These are phyloP conservation scores for Perca fluviatilis DNA, from an alignment of 2,113 vertebrate genomes.

Conservation along the genomic window DNA sequence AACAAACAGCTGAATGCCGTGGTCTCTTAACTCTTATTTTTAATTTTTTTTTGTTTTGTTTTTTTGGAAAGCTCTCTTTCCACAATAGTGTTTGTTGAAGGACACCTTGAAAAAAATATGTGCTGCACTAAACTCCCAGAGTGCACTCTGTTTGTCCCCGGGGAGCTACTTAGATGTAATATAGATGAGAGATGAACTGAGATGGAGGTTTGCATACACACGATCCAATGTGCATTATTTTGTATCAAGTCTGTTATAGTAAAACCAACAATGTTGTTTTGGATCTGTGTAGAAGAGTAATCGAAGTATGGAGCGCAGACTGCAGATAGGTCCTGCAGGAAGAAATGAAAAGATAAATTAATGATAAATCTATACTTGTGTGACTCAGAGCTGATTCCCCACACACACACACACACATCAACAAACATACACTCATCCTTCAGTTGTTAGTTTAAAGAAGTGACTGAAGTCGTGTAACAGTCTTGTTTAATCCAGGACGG, in stretches of 20 bases:
- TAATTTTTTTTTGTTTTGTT: constrained; percentile 17
- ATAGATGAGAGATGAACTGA: constrained; percentile 31
- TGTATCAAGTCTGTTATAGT: background rate
- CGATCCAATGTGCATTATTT: background rate
- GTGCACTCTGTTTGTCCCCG: constrained; percentile 29
- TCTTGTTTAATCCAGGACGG: constrained; percentile 20
- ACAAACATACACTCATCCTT: constrained; percentile 39
- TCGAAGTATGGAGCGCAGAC: background rate
- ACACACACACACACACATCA: constrained; percentile 46
- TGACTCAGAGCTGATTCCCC: constrained; percentile 50
- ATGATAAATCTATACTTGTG: constrained; percentile 39
- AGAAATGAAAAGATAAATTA: constrained; percentile 49
- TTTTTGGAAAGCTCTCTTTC: constrained; percentile 15
- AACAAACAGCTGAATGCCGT: constrained; percentile 47
- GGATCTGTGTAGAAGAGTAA: background rate
- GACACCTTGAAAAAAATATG: constrained; percentile 49
- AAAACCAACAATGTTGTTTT: background rate
- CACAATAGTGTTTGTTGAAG: constrained; percentile 41
- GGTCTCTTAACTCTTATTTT: constrained; percentile 19
- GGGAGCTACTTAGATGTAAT: constrained; percentile 31
- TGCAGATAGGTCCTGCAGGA: constrained; percentile 11
- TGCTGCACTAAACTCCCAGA: constrained; percentile 45
- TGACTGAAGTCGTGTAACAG: background rate
- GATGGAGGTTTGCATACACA: constrained; percentile 4
- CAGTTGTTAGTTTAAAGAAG: constrained; percentile 25